Evolutionary conservation across 2,113 vertebrate species (phyloP), one percentile per base, ranked within the genome.

Genomic region (Clupea harengus): DNA sequence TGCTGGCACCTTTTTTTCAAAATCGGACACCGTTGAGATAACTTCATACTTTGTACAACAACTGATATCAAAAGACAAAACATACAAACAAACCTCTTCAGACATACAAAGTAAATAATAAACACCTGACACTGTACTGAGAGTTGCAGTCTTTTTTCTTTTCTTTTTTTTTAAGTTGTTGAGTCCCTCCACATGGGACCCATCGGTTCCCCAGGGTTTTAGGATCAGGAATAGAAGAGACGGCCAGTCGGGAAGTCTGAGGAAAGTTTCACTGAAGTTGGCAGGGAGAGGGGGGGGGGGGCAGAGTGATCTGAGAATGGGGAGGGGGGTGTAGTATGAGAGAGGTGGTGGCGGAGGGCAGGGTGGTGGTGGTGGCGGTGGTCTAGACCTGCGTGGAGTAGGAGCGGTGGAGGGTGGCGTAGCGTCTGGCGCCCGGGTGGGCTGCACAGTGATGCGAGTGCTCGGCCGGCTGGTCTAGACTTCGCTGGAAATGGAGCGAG

Each of bases 401-500:
- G 87, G 94, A 94, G 85, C 93, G 93, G 20, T 91, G 88, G 86
- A 94, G 93, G 87, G 91, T 90, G 81, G 91, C 60, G 20, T 47
- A 89, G 80, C 92, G 91, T 89, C 89, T 91, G 83, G 90, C 82
- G 6, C 64, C 64, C 64, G 92, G 91, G 88, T 94, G 92, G 91
- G 93, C 88, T 4, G 87, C 88, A 85, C 92, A 91, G 64, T 88
- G 89, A 0, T 54, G 89, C 85, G 47, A 25, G 84, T 90, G 92
- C 5, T 25, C 20, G n/a, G 88, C 82, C 83, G 92, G 91, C 85
- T 90, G 91, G 89, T 94, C 96, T 96, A 96, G 92, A 97, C 96
- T 94, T 95, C 95, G 94, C 88, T 94, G 95, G 96, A 95, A 92
- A 97, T 92, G 94, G 95, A 95, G 92, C 95, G 93, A 91, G 96